Conservation (phyloP, 2,888 invertebrate species). For the Scaptodrosophila latifasciaeformis region DNA sequence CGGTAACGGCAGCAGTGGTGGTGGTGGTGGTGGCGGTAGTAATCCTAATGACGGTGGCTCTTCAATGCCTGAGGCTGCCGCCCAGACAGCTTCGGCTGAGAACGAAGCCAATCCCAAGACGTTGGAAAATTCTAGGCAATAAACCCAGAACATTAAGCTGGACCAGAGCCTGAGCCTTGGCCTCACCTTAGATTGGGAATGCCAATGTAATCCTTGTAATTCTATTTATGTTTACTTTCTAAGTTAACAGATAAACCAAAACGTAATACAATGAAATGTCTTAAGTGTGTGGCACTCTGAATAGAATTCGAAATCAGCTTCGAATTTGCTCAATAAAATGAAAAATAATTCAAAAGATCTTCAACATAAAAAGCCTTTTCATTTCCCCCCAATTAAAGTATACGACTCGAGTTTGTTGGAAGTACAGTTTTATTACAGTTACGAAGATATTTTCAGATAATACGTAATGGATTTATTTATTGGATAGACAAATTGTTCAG, state of each 20-base stretch:
- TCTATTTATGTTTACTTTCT: constrained; percentile 53
- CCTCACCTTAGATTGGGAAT: constrained; percentile 26
- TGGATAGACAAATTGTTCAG: background rate
- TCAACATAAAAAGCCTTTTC: constrained; percentile 23
- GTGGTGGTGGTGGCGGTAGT: constrained; percentile 9
- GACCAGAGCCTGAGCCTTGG: constrained; percentile 3
- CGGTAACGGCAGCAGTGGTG: constrained; percentile 18
- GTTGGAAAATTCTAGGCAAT: background rate
- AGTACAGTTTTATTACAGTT: constrained; percentile 37
- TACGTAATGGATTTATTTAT: background rate
- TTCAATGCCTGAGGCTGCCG: constrained; percentile 50
- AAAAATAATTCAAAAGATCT: constrained; percentile 60
- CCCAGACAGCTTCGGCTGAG: constrained; percentile 44
- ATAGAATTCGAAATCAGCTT: constrained; percentile 6
- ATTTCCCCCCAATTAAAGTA: background rate
- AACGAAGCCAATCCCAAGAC: constrained; percentile 23
- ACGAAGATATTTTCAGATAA: background rate
- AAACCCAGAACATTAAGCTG: background rate
- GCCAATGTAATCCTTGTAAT: constrained; percentile 41
- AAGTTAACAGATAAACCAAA: constrained; percentile 35
- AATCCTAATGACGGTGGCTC: constrained; percentile 34
- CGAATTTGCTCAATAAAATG: constrained; percentile 51
- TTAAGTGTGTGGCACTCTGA: constrained; percentile 11
- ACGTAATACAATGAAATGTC: too few species aligned
- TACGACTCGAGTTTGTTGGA: constrained; percentile 12